phyloP scores from a whole-genome alignment of 1,140 invertebrate genomes.

The Drosophila bocqueti region DNA sequence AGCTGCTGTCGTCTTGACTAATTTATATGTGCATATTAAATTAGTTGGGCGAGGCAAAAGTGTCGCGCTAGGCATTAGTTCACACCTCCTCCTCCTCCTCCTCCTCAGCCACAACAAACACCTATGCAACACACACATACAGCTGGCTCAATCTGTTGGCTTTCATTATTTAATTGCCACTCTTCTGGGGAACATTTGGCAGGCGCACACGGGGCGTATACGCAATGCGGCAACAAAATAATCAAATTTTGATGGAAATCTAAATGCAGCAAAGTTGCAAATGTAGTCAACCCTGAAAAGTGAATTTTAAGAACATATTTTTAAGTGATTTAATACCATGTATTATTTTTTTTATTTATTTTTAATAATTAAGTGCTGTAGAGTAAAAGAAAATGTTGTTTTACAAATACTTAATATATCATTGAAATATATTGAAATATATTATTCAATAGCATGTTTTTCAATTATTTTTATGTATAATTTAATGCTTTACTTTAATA shows the following conservation, averaged over 20 bases:
- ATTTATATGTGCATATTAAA: slow-evolving; percentile 78
- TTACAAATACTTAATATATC: no score
- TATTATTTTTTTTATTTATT: background rate
- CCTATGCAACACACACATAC: slow-evolving; percentile 12
- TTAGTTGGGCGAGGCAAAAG: slow-evolving; percentile 56
- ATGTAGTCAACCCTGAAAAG: background rate
- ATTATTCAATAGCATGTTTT: no score
- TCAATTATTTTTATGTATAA: no score
- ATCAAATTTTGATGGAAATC: slow-evolving; percentile 35
- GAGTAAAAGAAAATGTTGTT: background rate
- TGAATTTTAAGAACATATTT: background rate
- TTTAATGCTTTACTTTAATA: no score
- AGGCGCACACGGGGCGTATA: slow-evolving; percentile 35
- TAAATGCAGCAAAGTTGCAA: slow-evolving; percentile 18
- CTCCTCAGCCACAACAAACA: slow-evolving; percentile 2
- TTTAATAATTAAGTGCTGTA: no score
- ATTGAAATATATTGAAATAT: no score
- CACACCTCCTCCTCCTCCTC: slow-evolving; percentile 18
- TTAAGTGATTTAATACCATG: background rate
- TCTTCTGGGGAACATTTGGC: slow-evolving; percentile 27
- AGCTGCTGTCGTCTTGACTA: slow-evolving; percentile 49
- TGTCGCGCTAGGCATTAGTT: slow-evolving; percentile 69
- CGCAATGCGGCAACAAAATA: slow-evolving; percentile 41
- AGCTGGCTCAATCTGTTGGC: slow-evolving; percentile 54
- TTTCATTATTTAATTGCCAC: slow-evolving; percentile 74